Evolutionary conservation across 2,113 vertebrate genomes (phyloP).

Genomic region (Spea multiplicata): DNA sequence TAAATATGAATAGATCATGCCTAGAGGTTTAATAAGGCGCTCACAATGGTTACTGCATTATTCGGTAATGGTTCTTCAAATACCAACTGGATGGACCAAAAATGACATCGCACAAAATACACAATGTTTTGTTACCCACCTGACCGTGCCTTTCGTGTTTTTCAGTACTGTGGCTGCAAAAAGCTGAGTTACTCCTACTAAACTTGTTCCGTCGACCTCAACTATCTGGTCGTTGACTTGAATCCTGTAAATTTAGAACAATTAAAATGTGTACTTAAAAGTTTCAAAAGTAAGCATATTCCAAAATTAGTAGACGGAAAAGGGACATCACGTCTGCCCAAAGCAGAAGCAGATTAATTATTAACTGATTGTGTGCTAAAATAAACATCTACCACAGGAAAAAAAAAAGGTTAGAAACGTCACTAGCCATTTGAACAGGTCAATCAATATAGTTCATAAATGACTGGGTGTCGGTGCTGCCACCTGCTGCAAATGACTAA

Average conservation of each 20-base stretch:
- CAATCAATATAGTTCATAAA: too few species aligned
- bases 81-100: too few species aligned
- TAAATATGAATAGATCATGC: too few species aligned
- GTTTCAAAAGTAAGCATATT: not conserved
- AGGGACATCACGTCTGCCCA: not conserved
- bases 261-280: slow-evolving; percentile 43
- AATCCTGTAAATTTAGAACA: slow-evolving; percentile 70
- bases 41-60: too few species aligned
- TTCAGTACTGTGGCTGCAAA: slow-evolving; percentile 90
- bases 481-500: too few species aligned
- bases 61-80: too few species aligned
- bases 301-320: not conserved
- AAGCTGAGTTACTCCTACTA: slow-evolving; percentile 88
- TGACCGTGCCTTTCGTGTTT: slow-evolving; percentile 88
- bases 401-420: too few species aligned
- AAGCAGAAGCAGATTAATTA: not conserved
- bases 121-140: slow-evolving; percentile 66
- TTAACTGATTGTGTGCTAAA: slow-evolving; percentile 5
- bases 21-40: too few species aligned
- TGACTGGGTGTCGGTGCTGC: too few species aligned
- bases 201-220: slow-evolving; percentile 85
- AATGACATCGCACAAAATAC: too few species aligned
- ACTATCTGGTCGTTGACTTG: slow-evolving; percentile 93
- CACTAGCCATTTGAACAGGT: too few species aligned
- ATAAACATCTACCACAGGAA: too few species aligned